Base-by-base conservation (phyloP, 2,113 vertebrate genomes). In the Lucifuga dentata region DNA sequence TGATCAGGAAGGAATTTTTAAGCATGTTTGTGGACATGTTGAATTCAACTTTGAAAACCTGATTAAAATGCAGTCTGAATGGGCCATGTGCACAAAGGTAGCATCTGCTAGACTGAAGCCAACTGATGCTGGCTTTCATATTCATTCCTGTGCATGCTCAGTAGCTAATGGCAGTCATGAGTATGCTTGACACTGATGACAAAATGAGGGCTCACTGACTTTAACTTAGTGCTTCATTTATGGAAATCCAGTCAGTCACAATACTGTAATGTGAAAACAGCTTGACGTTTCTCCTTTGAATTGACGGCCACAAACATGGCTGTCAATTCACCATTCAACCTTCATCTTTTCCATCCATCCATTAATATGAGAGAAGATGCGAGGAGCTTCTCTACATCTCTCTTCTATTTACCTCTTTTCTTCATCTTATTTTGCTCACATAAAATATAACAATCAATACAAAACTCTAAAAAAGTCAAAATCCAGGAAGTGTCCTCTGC, bases 1-100 rank as follows among this genome's bases (percentile, higher is more conserved):
- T 62, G 68, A 56, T 76, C 52, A 43, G 79, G 67, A 60, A 78
- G 69, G 79, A 77, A 73, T 86, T 76, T 80, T 76, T 53, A 73
- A 62, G 61, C 38, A 48, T 66, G 44, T 79, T 85, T 78, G 73
- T 38, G n/a, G 75, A 76, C 86, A 80, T 65, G 52, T 23, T 83
- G 74, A 78, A 83, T 81, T 81, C 55, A 57, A 70, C 79, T 86
- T 73, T 57, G 20, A 59, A 68, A 71, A 59, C 5, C 67, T 77
- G 67, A 50, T 23, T 76, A 75, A 70, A 76, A 83, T 70, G 21
- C 49, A 16, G 44, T 78, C 64, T 57, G 43, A 13, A 63, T 3
- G 17, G 20, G 10, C 9, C 10, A 2, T 77, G n/a, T 70, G 59
- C n/a, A 38, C 41, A 65, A 50, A 26, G 49, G 67, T n/a, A 59